Conservation (phyloP, 2,113 vertebrate species). For the Microcebus griseorufus region DNA sequence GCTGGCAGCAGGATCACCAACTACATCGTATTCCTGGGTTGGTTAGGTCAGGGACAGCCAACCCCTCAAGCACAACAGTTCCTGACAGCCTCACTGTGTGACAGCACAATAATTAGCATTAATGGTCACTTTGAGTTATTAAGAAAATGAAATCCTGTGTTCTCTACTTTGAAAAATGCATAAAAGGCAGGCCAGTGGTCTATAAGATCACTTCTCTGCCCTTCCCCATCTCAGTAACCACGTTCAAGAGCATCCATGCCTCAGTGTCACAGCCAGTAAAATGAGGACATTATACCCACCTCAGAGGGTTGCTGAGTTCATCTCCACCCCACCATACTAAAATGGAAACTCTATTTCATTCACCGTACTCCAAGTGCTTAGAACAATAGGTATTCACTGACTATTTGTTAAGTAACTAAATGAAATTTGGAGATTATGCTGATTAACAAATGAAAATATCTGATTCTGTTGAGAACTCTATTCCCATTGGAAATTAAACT, state of each 20-base stretch:
- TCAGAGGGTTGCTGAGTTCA: background rate
- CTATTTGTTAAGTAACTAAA: background rate
- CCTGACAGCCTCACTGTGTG: background rate
- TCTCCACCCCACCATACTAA: background rate
- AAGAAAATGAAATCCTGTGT: background rate
- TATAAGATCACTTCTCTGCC: background rate
- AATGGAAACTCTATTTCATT: background rate
- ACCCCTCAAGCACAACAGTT: background rate
- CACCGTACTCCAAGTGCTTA: background rate
- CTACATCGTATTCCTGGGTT: background rate
- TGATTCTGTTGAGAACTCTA: background rate
- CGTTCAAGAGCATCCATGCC: background rate
- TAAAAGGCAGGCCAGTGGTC: background rate
- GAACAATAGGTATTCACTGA: background rate
- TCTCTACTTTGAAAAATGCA: background rate
- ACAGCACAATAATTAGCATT: background rate
- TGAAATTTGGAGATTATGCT: background rate
- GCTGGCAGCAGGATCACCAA: background rate
- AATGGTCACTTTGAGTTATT: background rate
- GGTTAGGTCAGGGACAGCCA: background rate
- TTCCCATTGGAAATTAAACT: background rate
- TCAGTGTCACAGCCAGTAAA: background rate
- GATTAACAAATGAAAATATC: background rate
- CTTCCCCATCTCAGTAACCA: background rate
- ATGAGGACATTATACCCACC: background rate